Conservation (phyloP, 2,888 invertebrate species). For the Lasius platythorax region DNA sequence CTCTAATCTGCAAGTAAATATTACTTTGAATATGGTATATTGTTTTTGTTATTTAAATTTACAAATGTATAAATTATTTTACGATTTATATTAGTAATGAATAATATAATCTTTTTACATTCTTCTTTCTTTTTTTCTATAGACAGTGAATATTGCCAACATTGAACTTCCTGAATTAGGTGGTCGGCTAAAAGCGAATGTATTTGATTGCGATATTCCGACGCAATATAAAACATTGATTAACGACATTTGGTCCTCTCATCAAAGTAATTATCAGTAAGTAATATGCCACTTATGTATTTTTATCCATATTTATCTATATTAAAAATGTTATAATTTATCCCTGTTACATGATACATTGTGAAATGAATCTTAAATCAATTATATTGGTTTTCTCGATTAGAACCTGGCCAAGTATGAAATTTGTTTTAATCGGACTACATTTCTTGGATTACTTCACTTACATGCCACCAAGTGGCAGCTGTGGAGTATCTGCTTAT, state of each 20-base stretch:
- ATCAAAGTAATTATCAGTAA: constrained; percentile 82
- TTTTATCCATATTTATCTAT: constrained; percentile 26
- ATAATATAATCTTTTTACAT: constrained; percentile 1
- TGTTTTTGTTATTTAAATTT: neutral
- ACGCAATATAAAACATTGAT: constrained; percentile 76
- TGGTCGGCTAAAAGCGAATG: constrained; percentile 77
- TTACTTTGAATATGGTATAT: constrained; percentile 17
- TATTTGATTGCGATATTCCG: constrained; percentile 81
- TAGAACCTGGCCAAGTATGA: constrained; percentile 81
- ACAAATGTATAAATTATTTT: neutral
- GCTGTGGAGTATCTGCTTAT: constrained; percentile 81
- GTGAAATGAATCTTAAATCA: constrained; percentile 14
- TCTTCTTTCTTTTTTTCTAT: neutral
- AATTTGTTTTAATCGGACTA: constrained; percentile 78
- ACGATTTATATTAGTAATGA: neutral
- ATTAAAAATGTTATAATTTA: neutral
- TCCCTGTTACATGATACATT: neutral
- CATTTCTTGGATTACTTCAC: constrained; percentile 83
- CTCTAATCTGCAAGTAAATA: constrained; percentile 73
- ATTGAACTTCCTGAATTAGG: constrained; percentile 80
- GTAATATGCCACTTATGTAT: constrained; percentile 54
- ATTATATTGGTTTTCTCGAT: neutral
- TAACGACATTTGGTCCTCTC: constrained; percentile 80
- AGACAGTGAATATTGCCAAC: constrained; percentile 77
- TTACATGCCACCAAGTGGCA: constrained; percentile 82